A percentile compares a stretch with the other conserved stretches of the same genome.
Evolutionary conservation across 2,113 vertebrate genomes (phyloP).

Genomic region (Alectura lathami): DNA sequence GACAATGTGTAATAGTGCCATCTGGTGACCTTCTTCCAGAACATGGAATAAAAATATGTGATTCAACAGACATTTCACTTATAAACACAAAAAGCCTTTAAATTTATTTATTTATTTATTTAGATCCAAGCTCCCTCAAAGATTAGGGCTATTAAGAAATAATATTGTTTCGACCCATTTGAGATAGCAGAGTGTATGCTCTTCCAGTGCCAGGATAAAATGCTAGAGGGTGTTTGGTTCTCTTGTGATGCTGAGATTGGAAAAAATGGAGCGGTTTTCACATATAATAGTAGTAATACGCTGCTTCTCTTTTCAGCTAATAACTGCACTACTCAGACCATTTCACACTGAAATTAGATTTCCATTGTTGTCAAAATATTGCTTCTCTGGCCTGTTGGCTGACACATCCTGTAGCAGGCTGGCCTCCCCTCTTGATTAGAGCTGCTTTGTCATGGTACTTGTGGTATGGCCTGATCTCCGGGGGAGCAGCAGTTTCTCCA

Average conservation of each 20-base stretch:
- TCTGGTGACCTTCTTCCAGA: conserved; percentile 18
- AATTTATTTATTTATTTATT: background rate
- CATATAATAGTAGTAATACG: background rate
- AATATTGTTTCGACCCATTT: background rate
- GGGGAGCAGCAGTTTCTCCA: background rate
- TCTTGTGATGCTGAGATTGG: background rate
- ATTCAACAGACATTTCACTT: background rate
- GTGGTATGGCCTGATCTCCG: background rate
- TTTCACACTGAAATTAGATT: background rate
- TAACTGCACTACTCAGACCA: background rate
- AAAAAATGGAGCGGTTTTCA: background rate
- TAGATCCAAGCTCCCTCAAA: background rate
- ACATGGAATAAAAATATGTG: background rate
- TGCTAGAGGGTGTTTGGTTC: background rate
- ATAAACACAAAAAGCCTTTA: background rate
- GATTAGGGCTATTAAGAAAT: background rate
- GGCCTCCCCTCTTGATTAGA: background rate
- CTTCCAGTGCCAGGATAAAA: background rate
- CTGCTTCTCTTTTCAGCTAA: background rate
- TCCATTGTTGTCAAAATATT: background rate
- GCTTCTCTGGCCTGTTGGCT: background rate
- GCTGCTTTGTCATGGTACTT: accelerated
- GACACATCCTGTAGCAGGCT: background rate
- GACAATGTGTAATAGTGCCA: conserved; percentile 42
- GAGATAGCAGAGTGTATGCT: background rate